These are phyloP conservation scores for Stenotaenia linearis DNA, from an alignment of 2,888 invertebrate species.

Conservation along the genomic window DNA sequence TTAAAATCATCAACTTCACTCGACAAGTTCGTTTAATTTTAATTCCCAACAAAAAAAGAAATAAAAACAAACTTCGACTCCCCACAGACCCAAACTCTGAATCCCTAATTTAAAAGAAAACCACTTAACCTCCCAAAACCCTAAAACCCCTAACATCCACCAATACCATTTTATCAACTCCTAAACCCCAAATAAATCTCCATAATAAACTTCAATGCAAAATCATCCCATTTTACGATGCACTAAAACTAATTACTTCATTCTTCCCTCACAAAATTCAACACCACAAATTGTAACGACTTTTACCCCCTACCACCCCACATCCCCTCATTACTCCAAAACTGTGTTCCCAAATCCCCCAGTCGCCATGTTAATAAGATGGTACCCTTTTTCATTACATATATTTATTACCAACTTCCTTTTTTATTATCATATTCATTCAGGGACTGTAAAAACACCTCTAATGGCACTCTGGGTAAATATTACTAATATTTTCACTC, in stretches of 20 bases:
- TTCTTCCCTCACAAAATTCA: not conserved
- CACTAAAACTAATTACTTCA: not conserved
- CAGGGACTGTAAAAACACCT: not conserved
- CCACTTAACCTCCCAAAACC: not conserved
- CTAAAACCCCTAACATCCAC: not conserved
- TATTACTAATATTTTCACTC: not conserved
- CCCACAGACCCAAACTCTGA: too few relatives aligned
- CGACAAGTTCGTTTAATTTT: too few relatives aligned
- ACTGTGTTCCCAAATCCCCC: not conserved
- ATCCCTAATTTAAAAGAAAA: too few relatives aligned
- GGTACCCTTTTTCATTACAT: not conserved
- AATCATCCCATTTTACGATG: not conserved
- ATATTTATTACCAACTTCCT: not conserved
- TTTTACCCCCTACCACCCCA: not conserved
- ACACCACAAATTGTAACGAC: not conserved
- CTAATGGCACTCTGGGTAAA: not conserved
- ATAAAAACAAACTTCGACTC: too few relatives aligned
- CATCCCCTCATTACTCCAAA: not conserved
- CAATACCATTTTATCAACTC: not conserved
- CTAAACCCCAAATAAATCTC: not conserved
- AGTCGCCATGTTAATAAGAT: not conserved
- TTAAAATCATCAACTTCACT: too few relatives aligned
- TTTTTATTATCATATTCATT: not conserved
- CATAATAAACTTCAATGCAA: not conserved
- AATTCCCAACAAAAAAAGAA: too few relatives aligned